Conservation (phyloP, 2,888 invertebrate genomes). For the Ectemnius cavifrons region DNA sequence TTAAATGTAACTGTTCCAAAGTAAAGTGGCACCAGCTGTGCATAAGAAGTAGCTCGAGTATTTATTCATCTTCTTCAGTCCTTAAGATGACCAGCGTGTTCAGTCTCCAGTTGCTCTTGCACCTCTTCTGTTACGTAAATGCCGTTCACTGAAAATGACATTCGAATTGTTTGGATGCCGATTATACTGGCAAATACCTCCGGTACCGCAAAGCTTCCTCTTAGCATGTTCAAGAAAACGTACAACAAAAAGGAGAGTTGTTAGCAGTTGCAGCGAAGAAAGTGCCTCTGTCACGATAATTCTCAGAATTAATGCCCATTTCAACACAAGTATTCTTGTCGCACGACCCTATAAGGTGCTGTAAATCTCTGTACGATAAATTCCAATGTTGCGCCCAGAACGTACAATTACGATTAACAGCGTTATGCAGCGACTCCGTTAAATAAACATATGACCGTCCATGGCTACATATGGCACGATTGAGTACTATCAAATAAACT, state of each 20-base stretch:
- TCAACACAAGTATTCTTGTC: conserved; percentile 76
- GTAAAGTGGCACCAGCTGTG: conserved; percentile 47
- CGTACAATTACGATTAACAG: conserved; percentile 78
- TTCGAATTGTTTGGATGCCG: not conserved
- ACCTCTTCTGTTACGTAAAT: conserved; percentile 41
- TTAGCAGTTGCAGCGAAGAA: conserved; percentile 81
- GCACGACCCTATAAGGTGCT: conserved; percentile 77
- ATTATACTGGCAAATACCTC: no score
- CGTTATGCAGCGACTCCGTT: conserved; percentile 80
- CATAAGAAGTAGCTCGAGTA: conserved; percentile 13
- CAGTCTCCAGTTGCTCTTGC: conserved; percentile 41
- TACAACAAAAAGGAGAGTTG: conserved; percentile 80
- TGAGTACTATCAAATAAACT: conserved; percentile 74
- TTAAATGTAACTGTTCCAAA: conserved; percentile 18
- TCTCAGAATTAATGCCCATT: conserved; percentile 80
- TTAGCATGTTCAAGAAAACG: conserved; percentile 46
- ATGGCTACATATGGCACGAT: conserved; percentile 82
- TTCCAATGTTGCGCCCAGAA: conserved; percentile 81
- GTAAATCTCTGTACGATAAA: conserved; percentile 78
- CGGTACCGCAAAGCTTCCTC: not conserved
- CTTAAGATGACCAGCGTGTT: conserved; percentile 41
- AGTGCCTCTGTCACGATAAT: conserved; percentile 77
- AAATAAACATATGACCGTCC: conserved; percentile 82
- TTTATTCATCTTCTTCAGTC: conserved; percentile 37
- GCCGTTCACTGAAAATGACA: conserved; percentile 52